Base-by-base conservation (phyloP, 1,140 invertebrate species). In the Scylla paramamosain region DNA sequence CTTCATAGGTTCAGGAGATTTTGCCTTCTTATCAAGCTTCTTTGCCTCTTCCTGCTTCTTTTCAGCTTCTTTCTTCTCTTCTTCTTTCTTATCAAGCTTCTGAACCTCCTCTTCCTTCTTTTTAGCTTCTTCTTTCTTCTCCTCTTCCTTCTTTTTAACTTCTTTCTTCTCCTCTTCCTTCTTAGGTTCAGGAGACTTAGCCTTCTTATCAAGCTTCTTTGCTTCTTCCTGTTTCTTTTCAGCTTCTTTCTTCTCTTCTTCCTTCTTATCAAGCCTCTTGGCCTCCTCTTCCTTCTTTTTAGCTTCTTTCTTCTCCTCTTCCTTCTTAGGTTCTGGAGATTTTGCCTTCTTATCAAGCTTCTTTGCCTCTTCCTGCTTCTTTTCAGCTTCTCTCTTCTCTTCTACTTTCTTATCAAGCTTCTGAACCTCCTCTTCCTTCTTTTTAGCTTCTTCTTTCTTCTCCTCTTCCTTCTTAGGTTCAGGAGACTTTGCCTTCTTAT, bases 21-120 rank as follows among this genome's bases (percentile, higher is more conserved):
- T 45, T 77, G 67, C 20, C 4, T 29, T 48, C 32, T 92, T 67
- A 0, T 59, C 28, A 29, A 28, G 29, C 16, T 32, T 39, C 77
- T 92, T 83, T n/a, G 12, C 25, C 12, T 83, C 67, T 20, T 92
- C 77, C n/a, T 92, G 29, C 52, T 45, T 92, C n/a, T 45, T 48
- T 12, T 10, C 16, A 20, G 7, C 67, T 92, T 92, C 59, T 39
- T 83, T 32, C 25, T 45, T 82, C 12, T 28, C 32, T 52, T 59
- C 20, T 20, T 59, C 45, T 52, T 45, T 6, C 46, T 29, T n/a
- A 16, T 52, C n/a, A 29, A 39, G 48, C 52, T 59, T 39, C 31
- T 29, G 20, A 14, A 25, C 52, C 59, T 32, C 6, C n/a, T 16
- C 16, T 86, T 31, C 83, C 25, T 20, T n/a, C 12, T 45, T 86